Evolutionary conservation across 1,140 invertebrate genomes (phyloP), one percentile per base, ranked within the genome.

Genomic region (Fopius arisanus): DNA sequence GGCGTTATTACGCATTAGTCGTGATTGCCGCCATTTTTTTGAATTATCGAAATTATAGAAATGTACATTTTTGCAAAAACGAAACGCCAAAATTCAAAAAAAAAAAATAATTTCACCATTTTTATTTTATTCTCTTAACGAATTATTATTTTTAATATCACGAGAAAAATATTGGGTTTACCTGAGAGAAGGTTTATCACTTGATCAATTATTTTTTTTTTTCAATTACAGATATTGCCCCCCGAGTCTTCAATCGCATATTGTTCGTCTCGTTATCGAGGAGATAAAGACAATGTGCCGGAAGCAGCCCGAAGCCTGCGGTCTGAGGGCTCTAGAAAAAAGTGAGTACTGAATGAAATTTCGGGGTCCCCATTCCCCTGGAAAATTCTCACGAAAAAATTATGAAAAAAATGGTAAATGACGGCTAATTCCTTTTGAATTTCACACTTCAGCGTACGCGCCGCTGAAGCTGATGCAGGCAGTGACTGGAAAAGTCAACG

Each of bases 391-490:
- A 7, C 29, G 3, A 31, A 7, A 33, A n/a, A n/a, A n/a, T n/a
- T 76, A 19, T 37, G 63, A 14, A 26, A 41, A 26, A 48, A 40
- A 23, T 62, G 7, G 3, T 68, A 43, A 5, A 48, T 48, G 1
- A 48, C 16, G 5, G 14, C 43, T 37, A 37, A 10, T 37, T 37
- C 33, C 3, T 37, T 12, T 19, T 19, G 3, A 66, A 14, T 63
- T 71, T 72, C 73, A 74, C 74, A 72, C 90, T 91, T 4, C 87
- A 94, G 93, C 90, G 76, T 93, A 92, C 81, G 90, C 91, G 83
- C 90, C 93, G 31, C 86, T 94, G 40, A 91, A 91, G 72, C 87
- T 95, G 69, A 94, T 94, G 92, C 92, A 93, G 83, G 88, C 90
- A 40, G 92, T 94, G 54, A 93, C 92, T 59, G 89, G 88, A 21